Evolutionary conservation across 2,113 vertebrate genomes (phyloP).

Genomic region (Callopanchax toddi): DNA sequence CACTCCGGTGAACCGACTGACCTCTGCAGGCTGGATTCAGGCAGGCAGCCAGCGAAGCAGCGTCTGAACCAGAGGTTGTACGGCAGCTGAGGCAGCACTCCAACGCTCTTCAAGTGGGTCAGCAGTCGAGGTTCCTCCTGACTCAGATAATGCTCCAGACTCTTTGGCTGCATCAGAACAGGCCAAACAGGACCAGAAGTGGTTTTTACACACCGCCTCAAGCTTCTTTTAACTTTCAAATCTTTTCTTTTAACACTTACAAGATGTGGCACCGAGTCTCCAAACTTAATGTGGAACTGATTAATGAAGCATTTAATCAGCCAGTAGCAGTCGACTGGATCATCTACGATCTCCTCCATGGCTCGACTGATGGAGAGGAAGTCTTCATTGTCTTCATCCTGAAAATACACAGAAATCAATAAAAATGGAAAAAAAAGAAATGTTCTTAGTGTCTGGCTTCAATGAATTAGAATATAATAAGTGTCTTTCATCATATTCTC

Average conservation of each 20-base stretch:
- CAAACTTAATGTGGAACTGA: constrained; percentile 90
- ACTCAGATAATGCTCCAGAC: constrained; percentile 93
- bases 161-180: constrained; percentile 84
- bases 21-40: constrained; percentile 96
- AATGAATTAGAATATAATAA: no score
- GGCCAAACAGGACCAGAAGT: constrained; percentile 17
- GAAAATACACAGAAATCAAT: constrained; percentile 21
- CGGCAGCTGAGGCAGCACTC: constrained; percentile 84
- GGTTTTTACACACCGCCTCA: neutral
- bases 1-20: constrained; percentile 30
- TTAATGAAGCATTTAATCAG: constrained; percentile 90
- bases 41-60: constrained; percentile 95
- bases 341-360: constrained; percentile 94
- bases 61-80: constrained; percentile 91
- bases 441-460: no score
- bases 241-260: constrained; percentile 70
- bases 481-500: no score
- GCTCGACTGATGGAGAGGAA: constrained; percentile 90
- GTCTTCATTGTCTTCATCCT: constrained; percentile 89
- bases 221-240: neutral
- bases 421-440: neutral
- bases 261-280: constrained; percentile 89
- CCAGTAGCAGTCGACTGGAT: constrained; percentile 93
- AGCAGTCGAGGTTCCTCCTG: constrained; percentile 90
- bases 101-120: constrained; percentile 84